Evolutionary conservation across 1,140 invertebrate genomes (phyloP).

Genomic region (Calosoma granatense): DNA sequence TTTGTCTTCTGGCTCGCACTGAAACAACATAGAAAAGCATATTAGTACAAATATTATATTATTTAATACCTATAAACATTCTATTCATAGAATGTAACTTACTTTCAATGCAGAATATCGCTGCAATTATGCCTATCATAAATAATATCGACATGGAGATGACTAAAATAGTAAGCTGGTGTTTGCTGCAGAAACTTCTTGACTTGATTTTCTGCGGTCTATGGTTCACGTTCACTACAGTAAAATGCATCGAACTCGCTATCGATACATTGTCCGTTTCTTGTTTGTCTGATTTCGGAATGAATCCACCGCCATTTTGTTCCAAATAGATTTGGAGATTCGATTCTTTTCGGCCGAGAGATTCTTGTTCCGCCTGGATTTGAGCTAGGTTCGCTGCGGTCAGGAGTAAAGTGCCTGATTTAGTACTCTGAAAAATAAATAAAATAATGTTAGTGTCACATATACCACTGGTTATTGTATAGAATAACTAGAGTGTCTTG

Average conservation of each 20-base stretch:
- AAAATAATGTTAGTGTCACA: constrained; percentile 2
- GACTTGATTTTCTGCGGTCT: constrained; percentile 41
- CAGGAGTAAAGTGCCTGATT: constrained; percentile 62
- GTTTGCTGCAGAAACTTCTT: constrained; percentile 60
- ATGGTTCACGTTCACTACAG: constrained; percentile 67
- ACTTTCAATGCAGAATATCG: constrained; percentile 60
- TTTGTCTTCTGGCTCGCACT: constrained; percentile 45
- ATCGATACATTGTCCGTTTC: constrained; percentile 56
- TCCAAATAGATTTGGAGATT: neutral
- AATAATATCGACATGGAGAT: constrained; percentile 68
- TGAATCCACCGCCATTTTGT: constrained; percentile 7
- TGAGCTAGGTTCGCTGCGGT: constrained; percentile 66
- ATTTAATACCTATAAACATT: neutral
- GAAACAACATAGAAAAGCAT: constrained; percentile 31
- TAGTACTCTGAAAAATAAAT: constrained; percentile 56
- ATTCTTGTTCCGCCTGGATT: constrained; percentile 37
- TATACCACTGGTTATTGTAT: neutral
- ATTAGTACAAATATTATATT: constrained; percentile 12
- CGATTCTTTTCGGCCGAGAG: neutral
- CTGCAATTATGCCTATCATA: constrained; percentile 61
- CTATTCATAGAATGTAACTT: constrained; percentile 29
- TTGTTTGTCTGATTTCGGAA: constrained; percentile 22
- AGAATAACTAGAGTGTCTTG: neutral
- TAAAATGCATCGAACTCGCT: constrained; percentile 76
- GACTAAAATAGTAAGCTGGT: constrained; percentile 67